Base-by-base conservation (phyloP, 1,140 invertebrate genomes). In the Mamestra configurata region DNA sequence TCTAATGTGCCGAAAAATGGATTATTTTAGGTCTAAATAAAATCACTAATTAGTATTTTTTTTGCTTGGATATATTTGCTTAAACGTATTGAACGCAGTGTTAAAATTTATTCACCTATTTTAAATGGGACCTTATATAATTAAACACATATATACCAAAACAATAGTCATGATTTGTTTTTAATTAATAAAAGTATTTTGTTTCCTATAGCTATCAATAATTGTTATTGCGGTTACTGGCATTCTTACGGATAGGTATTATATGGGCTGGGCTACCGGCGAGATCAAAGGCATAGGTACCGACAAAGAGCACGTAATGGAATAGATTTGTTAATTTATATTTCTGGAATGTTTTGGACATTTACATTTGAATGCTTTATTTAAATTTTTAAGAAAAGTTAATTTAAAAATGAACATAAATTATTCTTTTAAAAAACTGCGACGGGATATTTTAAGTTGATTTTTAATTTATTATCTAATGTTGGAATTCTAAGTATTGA, bases 181-280 rank as follows among this genome's bases (percentile, higher is more conserved):
- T 64, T 40, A 66, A 66, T 66, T 66, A 66, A 43, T 64, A 43
- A 43, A 20, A 43, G 10, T 64, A 64, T 64, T 64, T 43, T 75
- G 55, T 75, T 75, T 61, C 15, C 4, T 59, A 40, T 18, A 11
- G 18, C 20, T 43, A 71, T 59, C 20, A 59, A n/a, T 59, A 75
- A 59, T 40, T 7, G 10, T 15, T 46, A 46, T 61, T 75, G 55
- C 24, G 72, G 72, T 75, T 43, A 22, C 40, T 20, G 18, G 20
- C 31, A 46, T 75, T 75, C 49, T 75, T 75, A 46, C 24, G 72
- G 13, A 31, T 75, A 75, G 55, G 72, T 75, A 75, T 75, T 61
- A 61, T 46, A 75, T 59, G 72, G 40, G 35, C 37, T 22, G 40
- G 40, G 35, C 37, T 22, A 46, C 20, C 72, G 72, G 72, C 72